Conservation (phyloP, 2,797 vertebrate genomes). For the Manis pentadactyla region DNA sequence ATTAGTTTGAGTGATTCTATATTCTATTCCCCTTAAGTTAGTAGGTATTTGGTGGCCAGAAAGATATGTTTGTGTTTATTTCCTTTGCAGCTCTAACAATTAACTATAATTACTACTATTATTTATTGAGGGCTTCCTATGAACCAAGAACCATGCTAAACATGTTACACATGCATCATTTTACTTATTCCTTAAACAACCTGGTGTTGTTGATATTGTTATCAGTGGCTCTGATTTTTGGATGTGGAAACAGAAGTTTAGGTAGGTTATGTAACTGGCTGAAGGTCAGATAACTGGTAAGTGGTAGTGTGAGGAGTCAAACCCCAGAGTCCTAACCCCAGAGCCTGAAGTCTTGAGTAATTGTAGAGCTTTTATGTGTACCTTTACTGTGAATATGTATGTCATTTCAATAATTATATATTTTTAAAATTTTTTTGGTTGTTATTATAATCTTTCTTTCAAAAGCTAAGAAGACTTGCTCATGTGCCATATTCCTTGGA, state of each 20-base stretch:
- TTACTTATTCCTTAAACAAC: not conserved
- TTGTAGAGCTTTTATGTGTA: not conserved
- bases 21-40: slow-evolving; percentile 31
- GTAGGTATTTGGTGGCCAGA: not conserved
- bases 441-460: slow-evolving; percentile 3
- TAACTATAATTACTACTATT: not conserved
- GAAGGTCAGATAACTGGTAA: not conserved
- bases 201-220: not conserved
- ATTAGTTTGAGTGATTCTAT: not conserved
- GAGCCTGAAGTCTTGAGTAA: not conserved
- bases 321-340: not conserved
- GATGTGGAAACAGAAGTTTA: not conserved
- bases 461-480: slow-evolving; percentile 5
- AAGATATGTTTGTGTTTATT: not conserved
- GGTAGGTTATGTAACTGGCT: not conserved
- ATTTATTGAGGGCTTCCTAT: not conserved
- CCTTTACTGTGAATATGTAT: not conserved
- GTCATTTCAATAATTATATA: not conserved
- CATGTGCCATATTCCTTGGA: not conserved
- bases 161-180: not conserved
- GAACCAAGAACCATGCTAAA: not conserved
- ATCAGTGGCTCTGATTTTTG: not conserved
- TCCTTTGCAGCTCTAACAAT: not conserved
- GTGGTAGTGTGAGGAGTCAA: not conserved
- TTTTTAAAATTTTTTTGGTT: not conserved